Evolutionary conservation across 2,888 invertebrate species (phyloP), one percentile per base, ranked within the genome.

Genomic region (Lacanobia oleracea): DNA sequence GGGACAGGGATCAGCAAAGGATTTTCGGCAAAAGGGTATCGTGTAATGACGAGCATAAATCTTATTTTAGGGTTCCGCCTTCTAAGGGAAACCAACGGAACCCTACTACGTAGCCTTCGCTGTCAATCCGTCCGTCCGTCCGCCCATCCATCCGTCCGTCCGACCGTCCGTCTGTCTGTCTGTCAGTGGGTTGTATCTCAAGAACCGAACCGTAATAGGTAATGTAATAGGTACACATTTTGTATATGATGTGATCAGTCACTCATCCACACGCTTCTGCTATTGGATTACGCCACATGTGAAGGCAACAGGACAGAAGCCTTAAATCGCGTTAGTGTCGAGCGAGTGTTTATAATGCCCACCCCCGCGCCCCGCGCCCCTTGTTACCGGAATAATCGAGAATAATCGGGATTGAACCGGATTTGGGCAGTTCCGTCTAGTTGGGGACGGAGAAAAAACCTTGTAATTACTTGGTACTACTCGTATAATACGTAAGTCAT

Each of bases 261-360:
- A 77, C 2, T n/a, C 18, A 1, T 9, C 9, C 23, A 12, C 2
- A 33, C 72, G 84, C 69, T 59, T 45, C 21, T 7, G 67, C 70
- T 67, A 33, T 53, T 73, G 16, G 18, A 68, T 76, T 76, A 64
- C 23, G 51, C 82, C 84, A 79, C 64, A 75, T 74, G 45, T 63
- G 74, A 82, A 84, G 82, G 84, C 86, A 86, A 87, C 87, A 86
- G 88, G 87, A 87, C 87, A 88, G 89, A 80, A 92, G 92, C 92
- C 91, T 89, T 92, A 93, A 93, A 93, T 93, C 93, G 94, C 90
- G 91, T 93, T 92, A 92, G 92, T 91, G 92, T 91, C 93, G 91
- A 91, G 90, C 91, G 92, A 93, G 92, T 93, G 94, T 93, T 93
- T 93, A 92, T 93, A 91, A 91, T 89, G 84, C 89, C 82, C 87